Evolutionary conservation across 1,140 invertebrate genomes (phyloP).

Genomic region (Battus philenor): DNA sequence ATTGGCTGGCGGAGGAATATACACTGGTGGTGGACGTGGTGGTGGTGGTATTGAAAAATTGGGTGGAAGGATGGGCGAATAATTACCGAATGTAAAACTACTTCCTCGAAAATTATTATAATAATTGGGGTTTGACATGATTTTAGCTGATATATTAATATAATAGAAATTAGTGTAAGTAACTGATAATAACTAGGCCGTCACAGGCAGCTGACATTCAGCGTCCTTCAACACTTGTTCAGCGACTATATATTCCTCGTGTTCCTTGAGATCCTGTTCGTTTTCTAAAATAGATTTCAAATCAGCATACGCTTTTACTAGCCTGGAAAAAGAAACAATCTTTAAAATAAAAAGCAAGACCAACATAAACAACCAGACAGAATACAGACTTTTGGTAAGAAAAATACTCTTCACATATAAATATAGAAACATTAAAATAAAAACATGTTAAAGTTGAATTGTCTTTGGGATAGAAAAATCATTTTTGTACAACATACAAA

Average conservation of each 20-base stretch:
- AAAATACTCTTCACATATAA: no score
- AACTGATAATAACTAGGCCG: conserved; percentile 30
- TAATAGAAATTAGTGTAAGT: conserved; percentile 32
- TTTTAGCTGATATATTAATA: conserved; percentile 45
- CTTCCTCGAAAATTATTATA: conserved; percentile 43
- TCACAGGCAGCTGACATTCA: conserved; percentile 76
- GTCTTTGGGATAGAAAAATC: no score
- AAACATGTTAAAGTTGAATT: no score
- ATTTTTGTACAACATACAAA: no score
- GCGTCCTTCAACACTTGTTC: conserved; percentile 83
- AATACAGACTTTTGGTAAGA: no score
- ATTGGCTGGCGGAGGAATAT: conserved; percentile 17
- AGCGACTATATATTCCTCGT: conserved; percentile 83
- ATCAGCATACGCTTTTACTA: conserved; percentile 85
- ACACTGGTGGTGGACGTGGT: no score
- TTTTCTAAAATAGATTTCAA: conserved; percentile 84
- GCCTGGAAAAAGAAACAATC: conserved; percentile 72
- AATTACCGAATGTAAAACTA: conserved; percentile 53
- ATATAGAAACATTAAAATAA: no score
- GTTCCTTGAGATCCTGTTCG: conserved; percentile 86
- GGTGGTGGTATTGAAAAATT: conserved; percentile 27
- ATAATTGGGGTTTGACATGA: conserved; percentile 61
- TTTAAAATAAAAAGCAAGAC: background rate
- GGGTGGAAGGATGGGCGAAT: conserved; percentile 31
- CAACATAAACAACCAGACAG: background rate